Evolutionary conservation across 2,797 vertebrate species (phyloP), one percentile per base, ranked within the genome.

Genomic region (Danio kyathit): DNA sequence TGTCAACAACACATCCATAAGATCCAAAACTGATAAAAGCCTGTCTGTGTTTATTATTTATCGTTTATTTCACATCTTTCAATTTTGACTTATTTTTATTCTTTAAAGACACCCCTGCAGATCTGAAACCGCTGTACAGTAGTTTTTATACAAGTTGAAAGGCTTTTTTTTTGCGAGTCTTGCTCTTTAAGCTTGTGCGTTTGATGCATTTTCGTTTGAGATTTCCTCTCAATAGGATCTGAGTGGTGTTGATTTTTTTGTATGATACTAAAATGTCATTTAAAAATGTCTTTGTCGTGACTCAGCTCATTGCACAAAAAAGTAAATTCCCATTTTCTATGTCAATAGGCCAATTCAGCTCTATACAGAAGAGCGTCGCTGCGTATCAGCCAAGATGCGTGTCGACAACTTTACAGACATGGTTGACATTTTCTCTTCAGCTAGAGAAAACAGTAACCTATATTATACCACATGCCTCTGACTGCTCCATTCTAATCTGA

Each of bases 361-460:
- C 46, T 52, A 75, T 74, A 70, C 51, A 65, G 51, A 80, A 60
- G 63, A 67, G 40, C 16, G 43, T 59, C 64, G 61, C 46, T 3
- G 29, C 52, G n/a, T 51, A 61, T 74, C 54, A 56, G 64, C 57
- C 5, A 56, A n/a, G 59, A 49, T 76, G 16, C 65, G n/a, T 80
- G 80, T 82, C 75, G 63, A 79, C 79, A 81, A 48, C 57, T 69
- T 72, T 54, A 70, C 72, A 80, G 71, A 81, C 81, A 79, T 38
- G 66, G 40, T 69, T 87, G 86, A 79, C 86, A 83, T 85, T 85
- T 83, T 74, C 66, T 81, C 40, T 57, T 57, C 56, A 52, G 60
- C 56, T 40, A 83, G 73, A 67, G 71, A 79, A 78, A 77, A 74
- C 78, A 65, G 59, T 83, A 71, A 67, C 72, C 16, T 66, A 59